Conservation (phyloP, 1,140 invertebrate species). For the Thaumatotibia leucotreta region DNA sequence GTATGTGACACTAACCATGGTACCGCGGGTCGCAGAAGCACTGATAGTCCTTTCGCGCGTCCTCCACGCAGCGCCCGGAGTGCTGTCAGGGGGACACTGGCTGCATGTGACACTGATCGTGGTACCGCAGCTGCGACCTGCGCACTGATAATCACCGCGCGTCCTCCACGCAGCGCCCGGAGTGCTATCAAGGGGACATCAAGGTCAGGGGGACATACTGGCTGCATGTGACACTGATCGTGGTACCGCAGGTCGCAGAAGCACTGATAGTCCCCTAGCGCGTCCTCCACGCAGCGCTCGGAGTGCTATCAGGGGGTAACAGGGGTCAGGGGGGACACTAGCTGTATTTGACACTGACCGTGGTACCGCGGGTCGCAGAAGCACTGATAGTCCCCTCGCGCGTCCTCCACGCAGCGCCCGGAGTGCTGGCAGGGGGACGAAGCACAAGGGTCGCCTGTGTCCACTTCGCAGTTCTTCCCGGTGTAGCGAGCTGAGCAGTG, state of each 20-base stretch:
- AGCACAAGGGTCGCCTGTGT: conserved; percentile 84
- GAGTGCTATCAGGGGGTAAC: too few relatives aligned
- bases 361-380: conserved; percentile 84
- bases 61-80: conserved; percentile 85
- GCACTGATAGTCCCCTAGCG: conserved; percentile 87
- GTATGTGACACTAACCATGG: conserved; percentile 77
- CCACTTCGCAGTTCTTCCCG: conserved; percentile 90
- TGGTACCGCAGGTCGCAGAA: conserved; percentile 85
- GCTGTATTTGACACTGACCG: conserved; percentile 69
- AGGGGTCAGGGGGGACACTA: not conserved
- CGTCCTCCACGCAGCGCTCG: too few relatives aligned
- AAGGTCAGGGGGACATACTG: conserved; percentile 76
- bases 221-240: conserved; percentile 84
- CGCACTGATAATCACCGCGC: conserved; percentile 87
- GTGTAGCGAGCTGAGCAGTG: conserved; percentile 86
- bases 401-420: conserved; percentile 85
- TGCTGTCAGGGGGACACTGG: conserved; percentile 88
- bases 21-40: conserved; percentile 87
- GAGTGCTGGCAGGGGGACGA: conserved; percentile 85
- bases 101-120: conserved; percentile 86
- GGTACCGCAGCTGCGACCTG: conserved; percentile 87
- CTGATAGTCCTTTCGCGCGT: conserved; percentile 83
- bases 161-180: conserved; percentile 85
- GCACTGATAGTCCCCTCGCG: conserved; percentile 86
- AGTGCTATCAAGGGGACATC: conserved; percentile 87